Percentiles rank a stretch among this genome's conserved stretches.
These are phyloP conservation scores for Drosophila maculinotata DNA, from an alignment of 2,888 invertebrate genomes.

Conservation along the genomic window DNA sequence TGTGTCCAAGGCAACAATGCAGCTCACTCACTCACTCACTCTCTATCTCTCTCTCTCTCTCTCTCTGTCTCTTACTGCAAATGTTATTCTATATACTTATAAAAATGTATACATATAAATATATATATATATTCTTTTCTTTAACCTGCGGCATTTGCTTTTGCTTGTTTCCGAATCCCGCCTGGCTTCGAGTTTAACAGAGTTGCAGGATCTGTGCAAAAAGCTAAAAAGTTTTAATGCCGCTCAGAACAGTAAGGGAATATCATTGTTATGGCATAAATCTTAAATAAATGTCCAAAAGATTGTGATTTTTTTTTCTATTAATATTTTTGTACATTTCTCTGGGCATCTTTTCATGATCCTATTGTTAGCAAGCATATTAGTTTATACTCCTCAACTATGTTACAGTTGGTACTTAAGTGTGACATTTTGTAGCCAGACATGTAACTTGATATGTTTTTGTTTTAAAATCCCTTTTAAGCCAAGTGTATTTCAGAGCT, in stretches of 20 bases:
- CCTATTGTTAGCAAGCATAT: too few relatives aligned
- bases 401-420: not conserved
- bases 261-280: slow-evolving; percentile 3
- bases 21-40: slow-evolving; percentile 5
- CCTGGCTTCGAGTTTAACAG: slow-evolving; percentile 9
- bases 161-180: slow-evolving; percentile 18
- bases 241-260: not conserved
- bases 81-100: slow-evolving; percentile 25
- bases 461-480: not conserved
- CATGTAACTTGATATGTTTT: too few relatives aligned
- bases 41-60: not conserved
- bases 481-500: too few relatives aligned
- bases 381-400: too few relatives aligned
- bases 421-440: too few relatives aligned
- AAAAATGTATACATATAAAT: slow-evolving; percentile 5
- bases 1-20: slow-evolving; percentile 50
- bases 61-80: not conserved
- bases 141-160: slow-evolving; percentile 25
- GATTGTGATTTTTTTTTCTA: not conserved
- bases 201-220: slow-evolving; percentile 6
- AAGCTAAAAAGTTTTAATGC: slow-evolving; percentile 24
- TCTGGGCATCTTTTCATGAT: too few relatives aligned
- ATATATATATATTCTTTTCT: slow-evolving; percentile 14
- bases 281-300: not conserved
- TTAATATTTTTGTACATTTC: not conserved